phyloP scores from a whole-genome alignment of 2,888 invertebrate species.

The Hyppa rectilinea region DNA sequence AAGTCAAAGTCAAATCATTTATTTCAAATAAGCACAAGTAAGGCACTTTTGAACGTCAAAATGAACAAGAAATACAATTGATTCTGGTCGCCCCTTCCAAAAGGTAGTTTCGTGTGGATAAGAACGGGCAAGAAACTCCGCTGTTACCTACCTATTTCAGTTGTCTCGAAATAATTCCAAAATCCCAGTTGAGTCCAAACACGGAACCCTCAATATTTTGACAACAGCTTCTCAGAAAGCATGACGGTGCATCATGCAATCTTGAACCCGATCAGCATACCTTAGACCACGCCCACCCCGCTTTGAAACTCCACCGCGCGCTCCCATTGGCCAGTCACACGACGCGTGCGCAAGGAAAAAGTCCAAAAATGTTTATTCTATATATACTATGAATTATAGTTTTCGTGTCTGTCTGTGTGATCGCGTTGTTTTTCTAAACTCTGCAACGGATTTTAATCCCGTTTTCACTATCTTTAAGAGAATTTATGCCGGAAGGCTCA shows the following conservation, averaged over 20 bases:
- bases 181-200: too few species aligned
- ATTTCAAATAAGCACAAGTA: too few species aligned
- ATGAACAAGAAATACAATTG: too few species aligned
- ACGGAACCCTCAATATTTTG: constrained; percentile 58
- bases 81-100: too few species aligned
- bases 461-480: neutral
- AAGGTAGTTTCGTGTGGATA: too few species aligned
- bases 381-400: constrained; percentile 7
- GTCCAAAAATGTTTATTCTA: constrained; percentile 60
- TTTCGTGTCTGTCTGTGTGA: constrained; percentile 9
- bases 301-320: constrained; percentile 56
- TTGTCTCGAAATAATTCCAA: too few species aligned
- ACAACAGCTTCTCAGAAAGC: constrained; percentile 47
- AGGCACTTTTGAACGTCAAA: too few species aligned
- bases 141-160: too few species aligned
- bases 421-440: neutral
- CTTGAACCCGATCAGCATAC: constrained; percentile 48
- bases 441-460: neutral
- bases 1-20: too few species aligned
- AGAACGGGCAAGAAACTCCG: too few species aligned
- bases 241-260: constrained; percentile 55
- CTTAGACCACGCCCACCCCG: constrained; percentile 55
- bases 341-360: constrained; percentile 57
- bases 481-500: neutral
- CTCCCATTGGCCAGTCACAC: constrained; percentile 41